Base-by-base conservation (phyloP, 2,888 invertebrate genomes). In the Graphium colonna region DNA sequence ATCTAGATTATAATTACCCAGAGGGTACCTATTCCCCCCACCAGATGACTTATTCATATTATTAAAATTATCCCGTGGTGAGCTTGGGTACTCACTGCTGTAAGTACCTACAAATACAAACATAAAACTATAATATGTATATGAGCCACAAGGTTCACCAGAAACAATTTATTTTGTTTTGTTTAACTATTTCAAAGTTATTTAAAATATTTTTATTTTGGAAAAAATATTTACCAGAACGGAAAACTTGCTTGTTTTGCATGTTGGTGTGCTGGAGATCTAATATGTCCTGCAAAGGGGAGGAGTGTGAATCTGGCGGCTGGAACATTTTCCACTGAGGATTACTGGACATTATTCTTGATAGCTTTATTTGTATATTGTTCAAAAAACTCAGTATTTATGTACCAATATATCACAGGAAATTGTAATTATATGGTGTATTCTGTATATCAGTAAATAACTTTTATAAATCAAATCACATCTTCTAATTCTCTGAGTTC, bases 281-380 rank as follows among this genome's bases (percentile, higher is more conserved):
- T 90, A 95, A 93, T 85, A 94, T 95, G 80, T 95, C 95, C 80
- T 95, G 93, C 90, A 95, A 93, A 78, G 95, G 93, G 85, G 95
- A 94, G 80, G 94, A 93, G 90, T 94, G 94, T 91, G 94, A 93
- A 92, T 93, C 92, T 91, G 95, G 95, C 95, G 96, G 95, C 93
- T 96, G 95, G 94, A 95, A 95, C 89, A 93, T 92, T 92, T 94
- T 95, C 95, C 95, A 95, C 94, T 95, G 95, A 94, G 94, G 93
- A 94, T 95, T 94, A 89, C 91, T 94, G 88, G 94, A 94, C 95
- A 95, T 94, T 81, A 69, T 82, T 75, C 79, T 76, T 68, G 62
- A 66, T 68, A 67, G 60, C 65, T 63, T 83, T 83, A 77, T 70
- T 85, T 89, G 79, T 90, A 90, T 90, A 84, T 67, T 71, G 61